A percentile compares a stretch with the other conserved stretches of the same genome.
phyloP scores from a whole-genome alignment of 92 coral and sea anemone species.

The Paramuricea clavata region DNA sequence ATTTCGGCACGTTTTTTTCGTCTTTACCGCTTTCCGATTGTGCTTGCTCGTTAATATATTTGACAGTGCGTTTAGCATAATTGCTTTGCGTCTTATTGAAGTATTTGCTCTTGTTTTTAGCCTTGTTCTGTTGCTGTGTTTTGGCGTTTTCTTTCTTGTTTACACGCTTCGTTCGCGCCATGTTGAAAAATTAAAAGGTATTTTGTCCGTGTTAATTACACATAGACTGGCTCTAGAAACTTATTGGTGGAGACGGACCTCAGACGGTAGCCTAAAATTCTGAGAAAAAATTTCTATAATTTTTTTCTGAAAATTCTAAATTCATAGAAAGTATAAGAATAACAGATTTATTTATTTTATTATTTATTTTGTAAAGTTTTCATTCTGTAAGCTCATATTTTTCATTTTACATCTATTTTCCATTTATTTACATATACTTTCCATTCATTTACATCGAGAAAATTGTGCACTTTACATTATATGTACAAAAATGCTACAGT shows the following conservation, averaged over 20 bases:
- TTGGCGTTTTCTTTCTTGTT: not conserved
- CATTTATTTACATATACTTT: too few relatives aligned
- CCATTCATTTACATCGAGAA: too few relatives aligned
- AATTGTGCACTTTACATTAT: too few relatives aligned
- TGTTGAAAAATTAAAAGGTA: not conserved
- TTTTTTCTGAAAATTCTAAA: not conserved
- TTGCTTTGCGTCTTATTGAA: not conserved
- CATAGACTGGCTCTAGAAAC: constrained; percentile 5
- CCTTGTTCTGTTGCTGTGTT: not conserved
- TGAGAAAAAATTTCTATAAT: not conserved
- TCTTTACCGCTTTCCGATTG: constrained; percentile 21
- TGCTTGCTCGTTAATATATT: constrained; percentile 2
- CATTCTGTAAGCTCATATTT: too few relatives aligned
- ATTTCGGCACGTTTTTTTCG: constrained; percentile 16
- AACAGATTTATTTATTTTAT: too few relatives aligned
- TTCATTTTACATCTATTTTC: too few relatives aligned
- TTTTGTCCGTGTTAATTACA: not conserved
- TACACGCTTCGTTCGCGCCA: not conserved
- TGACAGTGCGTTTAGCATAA: not conserved
- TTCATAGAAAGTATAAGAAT: too few relatives aligned
- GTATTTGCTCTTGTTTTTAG: constrained; percentile 39
- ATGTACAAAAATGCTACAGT: too few relatives aligned
- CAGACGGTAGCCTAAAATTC: not conserved
- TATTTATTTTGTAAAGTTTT: too few relatives aligned
- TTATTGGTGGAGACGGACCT: not conserved